Conservation (phyloP, 2,113 vertebrate genomes). For the Sinocyclocheilus grahami region DNA sequence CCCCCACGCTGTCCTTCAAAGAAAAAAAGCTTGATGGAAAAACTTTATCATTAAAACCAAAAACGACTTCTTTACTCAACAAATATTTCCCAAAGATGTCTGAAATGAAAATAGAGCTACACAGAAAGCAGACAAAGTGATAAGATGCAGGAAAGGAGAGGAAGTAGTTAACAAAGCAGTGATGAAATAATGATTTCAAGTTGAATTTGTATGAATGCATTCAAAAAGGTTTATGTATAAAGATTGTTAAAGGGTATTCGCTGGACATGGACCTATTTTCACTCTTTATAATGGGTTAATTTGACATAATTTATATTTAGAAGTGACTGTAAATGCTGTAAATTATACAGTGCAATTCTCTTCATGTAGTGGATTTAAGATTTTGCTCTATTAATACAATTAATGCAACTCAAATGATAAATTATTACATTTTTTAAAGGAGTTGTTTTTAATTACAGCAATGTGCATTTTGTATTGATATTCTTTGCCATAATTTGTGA, state of each 20-base stretch:
- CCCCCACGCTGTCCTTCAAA: slow-evolving; percentile 65
- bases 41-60: slow-evolving; percentile 70
- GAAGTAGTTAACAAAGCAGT: slow-evolving; percentile 53
- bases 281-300: background rate
- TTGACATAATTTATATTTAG: background rate
- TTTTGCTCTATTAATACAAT: background rate
- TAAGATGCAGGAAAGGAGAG: slow-evolving; percentile 55
- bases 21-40: slow-evolving; percentile 75
- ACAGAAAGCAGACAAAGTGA: slow-evolving; percentile 66
- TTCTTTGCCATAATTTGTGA: background rate
- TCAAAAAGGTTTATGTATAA: slow-evolving; percentile 1
- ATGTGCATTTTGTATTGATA: background rate
- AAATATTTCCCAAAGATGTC: slow-evolving; percentile 54
- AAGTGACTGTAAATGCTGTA: background rate
- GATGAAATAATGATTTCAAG: slow-evolving; percentile 52
- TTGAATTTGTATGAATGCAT: background rate
- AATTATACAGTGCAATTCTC: background rate
- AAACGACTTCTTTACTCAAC: slow-evolving; percentile 55
- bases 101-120: slow-evolving; percentile 67
- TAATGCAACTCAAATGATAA: background rate
- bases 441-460: background rate
- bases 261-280: background rate
- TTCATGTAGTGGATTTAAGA: background rate
- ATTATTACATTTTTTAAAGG: background rate
- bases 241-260: background rate